Conservation (phyloP, 1,140 invertebrate genomes). For the Drosophila lowei region DNA sequence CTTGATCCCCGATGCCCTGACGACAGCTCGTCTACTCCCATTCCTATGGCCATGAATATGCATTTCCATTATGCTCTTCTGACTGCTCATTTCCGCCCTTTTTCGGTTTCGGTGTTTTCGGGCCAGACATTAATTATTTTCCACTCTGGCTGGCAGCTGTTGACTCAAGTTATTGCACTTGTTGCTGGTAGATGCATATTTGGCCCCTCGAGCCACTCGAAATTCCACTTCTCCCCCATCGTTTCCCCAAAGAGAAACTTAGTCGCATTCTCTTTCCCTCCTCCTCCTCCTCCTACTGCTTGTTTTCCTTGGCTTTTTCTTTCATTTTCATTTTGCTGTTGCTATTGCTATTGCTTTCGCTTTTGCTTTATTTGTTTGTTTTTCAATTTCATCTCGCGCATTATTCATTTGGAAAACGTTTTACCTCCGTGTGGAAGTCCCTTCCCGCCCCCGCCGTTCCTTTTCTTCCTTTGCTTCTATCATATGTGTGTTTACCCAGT, state of each 20-base stretch:
- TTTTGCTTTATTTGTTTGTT: constrained; percentile 68
- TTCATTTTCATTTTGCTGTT: constrained; percentile 24
- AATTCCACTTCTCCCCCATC: background rate
- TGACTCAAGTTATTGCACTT: constrained; percentile 65
- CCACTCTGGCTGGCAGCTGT: constrained; percentile 60
- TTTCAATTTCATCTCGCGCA: constrained; percentile 67
- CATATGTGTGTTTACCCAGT: constrained; percentile 50
- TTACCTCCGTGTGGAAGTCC: background rate
- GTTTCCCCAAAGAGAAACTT: constrained; percentile 24
- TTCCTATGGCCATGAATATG: constrained; percentile 29
- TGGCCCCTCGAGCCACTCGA: constrained; percentile 34
- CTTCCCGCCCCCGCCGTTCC: background rate
- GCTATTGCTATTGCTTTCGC: background rate
- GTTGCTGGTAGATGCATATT: constrained; percentile 49
- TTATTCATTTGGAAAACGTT: constrained; percentile 64
- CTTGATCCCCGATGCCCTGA: constrained; percentile 29
- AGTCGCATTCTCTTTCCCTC: too few relatives aligned
- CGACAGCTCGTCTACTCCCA: background rate
- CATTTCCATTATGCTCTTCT: constrained; percentile 37
- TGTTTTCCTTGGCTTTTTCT: constrained; percentile 3
- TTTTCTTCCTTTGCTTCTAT: background rate
- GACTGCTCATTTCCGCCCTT: constrained; percentile 46
- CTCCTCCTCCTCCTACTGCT: background rate
- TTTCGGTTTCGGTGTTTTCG: constrained; percentile 22
- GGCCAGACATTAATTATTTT: constrained; percentile 67